Base-by-base conservation (phyloP, 1,140 invertebrate species). In the Doryteuthis pealeii region DNA sequence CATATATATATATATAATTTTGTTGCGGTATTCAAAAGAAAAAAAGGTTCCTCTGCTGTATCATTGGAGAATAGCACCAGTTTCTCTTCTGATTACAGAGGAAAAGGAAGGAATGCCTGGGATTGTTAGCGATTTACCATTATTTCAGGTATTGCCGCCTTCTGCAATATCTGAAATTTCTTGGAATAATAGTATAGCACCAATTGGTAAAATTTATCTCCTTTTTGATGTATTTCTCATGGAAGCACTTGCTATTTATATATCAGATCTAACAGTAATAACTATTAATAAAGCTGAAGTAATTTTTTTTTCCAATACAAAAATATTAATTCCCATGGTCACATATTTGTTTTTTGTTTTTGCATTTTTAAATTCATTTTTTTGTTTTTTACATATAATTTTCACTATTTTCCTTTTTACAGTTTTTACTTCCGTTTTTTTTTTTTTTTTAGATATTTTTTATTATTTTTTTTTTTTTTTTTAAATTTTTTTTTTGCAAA, bases 201-300 rank as follows among this genome's bases (percentile, higher is more conserved):
- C 66, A 68, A 32, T 68, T 62, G 54, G 54, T 62, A 62, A 62
- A 62, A 62, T 68, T 68, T 33, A 68, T 68, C 66, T 68, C 66
- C 66, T 68, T 68, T 68, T 68, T 68, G 66, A 68, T 68, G 66
- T 68, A 32, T 68, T 68, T 68, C 66, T 68, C 30, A 68, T 68
- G 66, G 66, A 68, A 68, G 66, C 66, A 68, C 66, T 68, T 68
- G 66, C 66, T 68, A 33, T 68, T 33, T 30, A 22, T 68, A 62
- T 62, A 62, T 62, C 54, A 62, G 54, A 28, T 62, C 54, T 62
- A 62, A 62, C 54, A 62, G 54, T 22, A n/a, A 62, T 62, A 62
- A 62, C 54, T 62, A 62, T 22, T 22, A 62, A 62, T 62, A 62
- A 62, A 62, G 54, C 54, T n/a, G 18, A 62, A 62, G 54, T 32